Percentiles rank a stretch among this genome's conserved stretches.
These are phyloP conservation scores for Glossosoma conforme DNA, from an alignment of 1,140 invertebrate genomes.

Conservation along the genomic window DNA sequence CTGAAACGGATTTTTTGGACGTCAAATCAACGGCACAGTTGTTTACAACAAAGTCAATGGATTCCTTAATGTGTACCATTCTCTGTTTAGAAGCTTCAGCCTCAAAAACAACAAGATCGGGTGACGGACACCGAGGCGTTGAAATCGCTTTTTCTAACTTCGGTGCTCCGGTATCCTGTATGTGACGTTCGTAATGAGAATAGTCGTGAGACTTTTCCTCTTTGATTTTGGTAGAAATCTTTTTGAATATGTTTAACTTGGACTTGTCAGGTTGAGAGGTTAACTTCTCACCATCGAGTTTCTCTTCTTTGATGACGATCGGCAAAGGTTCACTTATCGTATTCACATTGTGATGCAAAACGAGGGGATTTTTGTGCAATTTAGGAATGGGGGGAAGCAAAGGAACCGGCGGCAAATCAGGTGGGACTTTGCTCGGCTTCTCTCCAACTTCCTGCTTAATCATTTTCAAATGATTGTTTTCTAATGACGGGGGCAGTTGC, in stretches of 20 bases:
- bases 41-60: conserved; percentile 13
- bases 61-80: conserved; percentile 16
- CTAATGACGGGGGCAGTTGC: conserved; percentile 6
- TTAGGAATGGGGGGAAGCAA: conserved; percentile 10
- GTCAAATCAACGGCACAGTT: conserved; percentile 43
- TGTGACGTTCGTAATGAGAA: conserved; percentile 32
- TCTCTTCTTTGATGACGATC: conserved; percentile 45
- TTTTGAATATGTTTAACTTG: conserved; percentile 82
- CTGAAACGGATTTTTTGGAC: conserved; percentile 42
- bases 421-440: conserved; percentile 7
- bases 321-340: conserved; percentile 21
- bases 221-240: conserved; percentile 71
- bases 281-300: conserved; percentile 62
- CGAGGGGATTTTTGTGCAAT: conserved; percentile 9
- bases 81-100: conserved; percentile 19
- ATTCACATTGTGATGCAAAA: conserved; percentile 4
- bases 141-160: conserved; percentile 13
- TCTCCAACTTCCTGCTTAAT: conserved; percentile 22
- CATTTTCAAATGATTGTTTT: conserved; percentile 10
- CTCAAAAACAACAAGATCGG: conserved; percentile 46
- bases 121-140: conserved; percentile 41
- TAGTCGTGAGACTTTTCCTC: conserved; percentile 55
- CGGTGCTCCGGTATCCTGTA: conserved; percentile 12
- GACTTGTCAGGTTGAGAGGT: conserved; percentile 73
- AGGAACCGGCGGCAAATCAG: conserved; percentile 2